Base-by-base conservation (phyloP, 2,113 vertebrate species). In the Albula goreensis region DNA sequence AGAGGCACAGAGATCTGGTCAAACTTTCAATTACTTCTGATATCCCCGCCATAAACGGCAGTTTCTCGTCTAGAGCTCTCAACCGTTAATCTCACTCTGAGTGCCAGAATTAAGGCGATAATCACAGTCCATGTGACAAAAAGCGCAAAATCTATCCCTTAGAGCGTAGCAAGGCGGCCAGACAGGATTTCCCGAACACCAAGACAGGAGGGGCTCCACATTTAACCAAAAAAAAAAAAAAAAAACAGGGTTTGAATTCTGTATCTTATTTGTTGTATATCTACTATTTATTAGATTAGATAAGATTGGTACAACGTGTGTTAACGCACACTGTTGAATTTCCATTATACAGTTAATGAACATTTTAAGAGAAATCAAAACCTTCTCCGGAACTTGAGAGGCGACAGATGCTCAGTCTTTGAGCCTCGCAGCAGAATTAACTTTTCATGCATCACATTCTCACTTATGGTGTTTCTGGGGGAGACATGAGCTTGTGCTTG, bases 21-120 rank as follows among this genome's bases (percentile, higher is more conserved):
- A 89, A 91, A 93, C 87, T 89, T 92, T 92, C 91, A 94, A 93
- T 93, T 93, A 91, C 90, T 90, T 91, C 53, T 8, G 83, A 91
- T 86, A 92, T 90, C 90, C 87, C 84, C 80, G 84, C 82, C 82
- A 89, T 88, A 92, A 93, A 93, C 93, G 88, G 91, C 91, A 89
- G 66, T 90, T 93, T 90, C 84, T 15, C 84, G 78, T 88, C 88
- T 90, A 86, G 56, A 86, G 88, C 83, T 89, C 84, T 78, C 78
- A 51, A 83, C 49, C 56, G 88, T 90, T 93, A 93, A 93, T 92
- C 92, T 90, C 81, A 85, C 86, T 88, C 89, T 88, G 25, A 86
- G 92, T 86, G 88, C 78, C 90, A 90, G 89, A 86, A 91, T 92
- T 93, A 94, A 93, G 85, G 85, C 85, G 60, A 91, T 92, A 89